Base-by-base conservation (phyloP, 2,113 vertebrate species). In the Drymodes brunneopygia region DNA sequence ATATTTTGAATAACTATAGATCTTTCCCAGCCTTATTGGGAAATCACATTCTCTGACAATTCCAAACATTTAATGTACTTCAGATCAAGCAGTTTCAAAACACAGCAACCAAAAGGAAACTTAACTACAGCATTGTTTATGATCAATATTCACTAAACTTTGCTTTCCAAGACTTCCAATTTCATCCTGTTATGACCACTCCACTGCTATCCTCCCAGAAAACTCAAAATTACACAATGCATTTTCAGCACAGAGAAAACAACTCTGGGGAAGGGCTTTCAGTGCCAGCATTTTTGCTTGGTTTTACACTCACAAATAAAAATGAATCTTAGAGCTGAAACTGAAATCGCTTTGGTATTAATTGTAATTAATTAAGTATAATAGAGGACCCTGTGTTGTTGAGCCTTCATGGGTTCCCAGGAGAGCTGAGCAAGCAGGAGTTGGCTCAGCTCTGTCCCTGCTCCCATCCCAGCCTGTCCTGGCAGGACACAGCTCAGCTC, bases 381-480 rank as follows among this genome's bases (percentile, higher is more conserved):
- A 56, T 6, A 27, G 29, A 4, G n/a, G 16, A 24, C 25, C 18
- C 22, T 1, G 3, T 22, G 27, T 12, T 33, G 31, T 1, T 45
- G 45, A 74, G 1, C 15, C 29, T 38, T 4, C 0, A 0, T 8
- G 27, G 31, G 24, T 3, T 14, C 7, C 20, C 11, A 20, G 24
- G 25, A 31, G 54, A 36, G n/a, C 53, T 7, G 21, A 33, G 60
- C 25, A 20, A 45, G 3, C 9, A 86, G 45, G n/a, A 53, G 9
- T 31, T 27, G 45, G 48, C 40, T 29, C 70, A 82, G 61, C 23
- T 45, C 25, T 11, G 47, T 6, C 17, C 2, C 38, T 50, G 38
- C 38, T 38, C 38, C 38, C 57, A 51, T 13, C 64, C 48, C 67
- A 70, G 40, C 4, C 24, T 2, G 80, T 53, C 31, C 18, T 25